Conservation (phyloP, 2,888 invertebrate genomes). For the Embidobia sp. region DNA sequence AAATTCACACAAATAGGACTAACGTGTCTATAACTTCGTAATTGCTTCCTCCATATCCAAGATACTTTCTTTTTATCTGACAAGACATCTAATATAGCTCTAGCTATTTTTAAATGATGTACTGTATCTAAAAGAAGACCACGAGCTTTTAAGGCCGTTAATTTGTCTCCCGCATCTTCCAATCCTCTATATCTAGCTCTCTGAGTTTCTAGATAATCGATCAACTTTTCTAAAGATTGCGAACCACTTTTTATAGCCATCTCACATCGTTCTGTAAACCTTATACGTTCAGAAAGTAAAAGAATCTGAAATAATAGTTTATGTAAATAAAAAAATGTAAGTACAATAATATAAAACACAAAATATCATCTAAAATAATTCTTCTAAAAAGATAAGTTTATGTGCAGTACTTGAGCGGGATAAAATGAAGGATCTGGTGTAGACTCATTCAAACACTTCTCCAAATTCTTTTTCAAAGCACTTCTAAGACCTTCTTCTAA, state of each 20-base stretch:
- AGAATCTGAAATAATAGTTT: constrained; percentile 70
- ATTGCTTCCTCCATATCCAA: constrained; percentile 98
- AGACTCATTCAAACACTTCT: constrained; percentile 74
- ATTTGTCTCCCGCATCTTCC: constrained; percentile 82
- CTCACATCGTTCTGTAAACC: constrained; percentile 78
- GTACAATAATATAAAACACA: too few species aligned
- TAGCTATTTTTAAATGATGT: constrained; percentile 92
- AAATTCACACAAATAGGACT: too few species aligned
- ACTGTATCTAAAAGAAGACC: constrained; percentile 96
- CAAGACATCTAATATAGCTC: constrained; percentile 85
- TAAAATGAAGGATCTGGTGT: constrained; percentile 74
- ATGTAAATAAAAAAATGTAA: too few species aligned
- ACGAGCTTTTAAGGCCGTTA: constrained; percentile 93
- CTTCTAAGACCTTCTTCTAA: constrained; percentile 92
- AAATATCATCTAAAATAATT: too few species aligned
- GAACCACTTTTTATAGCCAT: constrained; percentile 72
- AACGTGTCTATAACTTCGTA: constrained; percentile 83
- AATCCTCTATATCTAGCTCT: constrained; percentile 82
- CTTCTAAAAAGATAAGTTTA: too few species aligned
- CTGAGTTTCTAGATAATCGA: constrained; percentile 83
- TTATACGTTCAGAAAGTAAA: constrained; percentile 75
- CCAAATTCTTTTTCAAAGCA: constrained; percentile 73
- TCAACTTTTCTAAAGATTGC: constrained; percentile 80
- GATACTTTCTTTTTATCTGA: constrained; percentile 70
- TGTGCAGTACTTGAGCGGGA: constrained; percentile 74